These are phyloP conservation scores for Montipora sp. DNA, from an alignment of 64 coral and sea anemone genomes.

Conservation along the genomic window DNA sequence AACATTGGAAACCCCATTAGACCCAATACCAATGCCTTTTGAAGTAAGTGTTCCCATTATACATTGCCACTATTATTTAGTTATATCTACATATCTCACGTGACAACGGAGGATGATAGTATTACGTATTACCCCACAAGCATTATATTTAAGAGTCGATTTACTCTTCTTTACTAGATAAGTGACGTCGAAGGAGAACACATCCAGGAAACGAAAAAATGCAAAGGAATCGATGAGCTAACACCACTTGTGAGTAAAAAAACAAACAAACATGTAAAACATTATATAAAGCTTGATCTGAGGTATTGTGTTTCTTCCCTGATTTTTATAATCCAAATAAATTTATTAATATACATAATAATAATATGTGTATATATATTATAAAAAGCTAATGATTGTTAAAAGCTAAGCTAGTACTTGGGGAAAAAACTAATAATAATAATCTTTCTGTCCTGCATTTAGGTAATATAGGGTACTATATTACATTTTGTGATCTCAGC, in stretches of 20 bases:
- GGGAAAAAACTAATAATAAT: too few relatives aligned
- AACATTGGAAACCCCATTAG: not conserved
- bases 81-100: not conserved
- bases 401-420: too few relatives aligned
- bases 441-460: too few relatives aligned
- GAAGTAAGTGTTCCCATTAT: not conserved
- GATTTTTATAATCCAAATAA: too few relatives aligned
- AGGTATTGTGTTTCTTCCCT: not conserved
- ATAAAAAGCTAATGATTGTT: too few relatives aligned
- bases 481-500: not conserved
- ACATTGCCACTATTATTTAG: not conserved
- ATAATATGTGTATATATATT: too few relatives aligned
- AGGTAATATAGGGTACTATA: not conserved
- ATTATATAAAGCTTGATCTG: too few relatives aligned
- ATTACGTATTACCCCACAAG: not conserved
- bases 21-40: not conserved
- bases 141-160: not conserved
- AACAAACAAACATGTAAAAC: too few relatives aligned
- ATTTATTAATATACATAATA: too few relatives aligned
- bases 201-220: not conserved
- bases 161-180: not conserved
- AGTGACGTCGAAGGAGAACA: not conserved
- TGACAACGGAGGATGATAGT: not conserved
- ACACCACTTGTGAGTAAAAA: not conserved
- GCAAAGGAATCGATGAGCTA: not conserved